Base-by-base conservation (phyloP, 2,888 invertebrate genomes). In the Acanthoscelides obtectus region DNA sequence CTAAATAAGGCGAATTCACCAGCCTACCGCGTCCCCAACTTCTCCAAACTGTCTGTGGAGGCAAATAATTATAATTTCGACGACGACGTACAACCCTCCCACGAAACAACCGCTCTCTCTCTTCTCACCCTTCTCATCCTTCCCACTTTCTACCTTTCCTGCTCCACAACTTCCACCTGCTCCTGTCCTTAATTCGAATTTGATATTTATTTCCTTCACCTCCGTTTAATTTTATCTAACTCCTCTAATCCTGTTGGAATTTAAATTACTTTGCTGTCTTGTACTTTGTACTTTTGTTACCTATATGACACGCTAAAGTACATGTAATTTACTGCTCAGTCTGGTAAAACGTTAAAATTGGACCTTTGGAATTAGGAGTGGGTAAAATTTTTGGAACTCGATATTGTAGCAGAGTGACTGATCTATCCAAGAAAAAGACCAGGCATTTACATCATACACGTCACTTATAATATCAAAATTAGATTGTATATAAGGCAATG, bases 191-290 rank as follows among this genome's bases (percentile, higher is more conserved):
- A 80, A 81, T 83, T 82, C 80, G 80, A 81, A 81, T 81, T 78
- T 80, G 78, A 81, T 84, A 83, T 83, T 83, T 83, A 84, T 83
- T 81, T 45, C 81, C 83, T 81, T 79, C 74, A 81, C 77, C 77
- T 76, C 79, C 79, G 80, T 83, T 82, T 82, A 83, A 84, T 84
- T 84, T 83, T 81, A 80, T 81, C 81, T 81, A 76, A 79, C 80
- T 80, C 79, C 80, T 80, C 81, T 83, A 80, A 82, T 80, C 81
- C 81, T 81, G 79, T 79, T 82, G 80, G 82, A 83, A 84, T 84
- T 84, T 83, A 83, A 83, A 83, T 84, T 83, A 83, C 83, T 83
- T 83, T 80, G 80, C 77, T 80, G 80, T 45, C 81, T 79, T 80
- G 80, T 80, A 79, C 80, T 80, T 78, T 78, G 81, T 81, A 79